Conservation (phyloP, 1,140 invertebrate genomes). For the Battus philenor region DNA sequence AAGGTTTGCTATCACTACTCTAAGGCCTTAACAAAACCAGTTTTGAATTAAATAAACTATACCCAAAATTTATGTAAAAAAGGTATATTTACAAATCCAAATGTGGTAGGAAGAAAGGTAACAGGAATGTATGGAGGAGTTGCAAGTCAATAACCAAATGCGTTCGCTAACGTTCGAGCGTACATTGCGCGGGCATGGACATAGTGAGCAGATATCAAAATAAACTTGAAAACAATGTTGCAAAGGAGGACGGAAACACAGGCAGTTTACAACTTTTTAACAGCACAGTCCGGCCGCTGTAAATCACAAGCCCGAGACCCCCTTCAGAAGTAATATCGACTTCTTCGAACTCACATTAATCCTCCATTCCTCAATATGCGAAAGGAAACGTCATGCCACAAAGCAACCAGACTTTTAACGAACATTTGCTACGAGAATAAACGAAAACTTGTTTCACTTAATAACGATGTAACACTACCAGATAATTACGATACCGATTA, state of each 20-base stretch:
- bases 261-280: conserved; percentile 74
- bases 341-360: conserved; percentile 74
- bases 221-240: conserved; percentile 52
- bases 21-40: too few relatives aligned
- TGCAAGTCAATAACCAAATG: too few relatives aligned
- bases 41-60: too few relatives aligned
- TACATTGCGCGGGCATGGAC: not conserved
- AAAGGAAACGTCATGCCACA: conserved; percentile 55
- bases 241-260: conserved; percentile 59
- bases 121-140: too few relatives aligned
- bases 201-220: conserved; percentile 25
- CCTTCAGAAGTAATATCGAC: conserved; percentile 70
- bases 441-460: not conserved
- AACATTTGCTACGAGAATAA: conserved; percentile 8
- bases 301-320: conserved; percentile 66
- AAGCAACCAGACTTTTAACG: conserved; percentile 32
- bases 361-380: conserved; percentile 65
- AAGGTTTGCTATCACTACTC: too few relatives aligned
- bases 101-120: too few relatives aligned
- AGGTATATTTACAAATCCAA: too few relatives aligned
- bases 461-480: too few relatives aligned
- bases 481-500: not conserved
- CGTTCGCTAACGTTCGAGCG: too few relatives aligned
- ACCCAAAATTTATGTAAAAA: too few relatives aligned
- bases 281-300: conserved; percentile 54